A percentile compares a stretch with the other conserved stretches of the same genome.
phyloP scores from a whole-genome alignment of 2,888 invertebrate species.

The Masnerella sp. region DNA sequence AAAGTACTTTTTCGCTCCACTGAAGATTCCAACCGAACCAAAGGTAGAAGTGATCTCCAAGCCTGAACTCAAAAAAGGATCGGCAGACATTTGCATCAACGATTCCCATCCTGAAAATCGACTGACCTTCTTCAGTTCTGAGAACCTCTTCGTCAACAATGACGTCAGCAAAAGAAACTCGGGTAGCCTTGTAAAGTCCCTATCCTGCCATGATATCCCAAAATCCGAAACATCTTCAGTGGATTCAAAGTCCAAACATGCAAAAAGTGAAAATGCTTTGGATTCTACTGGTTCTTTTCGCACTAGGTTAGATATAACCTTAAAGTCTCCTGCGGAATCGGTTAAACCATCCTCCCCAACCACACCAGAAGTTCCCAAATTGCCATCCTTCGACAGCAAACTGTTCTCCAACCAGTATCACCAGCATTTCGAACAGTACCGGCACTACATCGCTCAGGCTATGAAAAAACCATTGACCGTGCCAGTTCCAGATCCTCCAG shows the following conservation, averaged over 20 bases:
- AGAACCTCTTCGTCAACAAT: conserved; percentile 65
- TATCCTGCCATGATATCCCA: conserved; percentile 73
- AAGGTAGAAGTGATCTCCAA: conserved; percentile 48
- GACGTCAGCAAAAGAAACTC: conserved; percentile 52
- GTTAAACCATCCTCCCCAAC: conserved; percentile 59
- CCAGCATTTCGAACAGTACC: conserved; percentile 67
- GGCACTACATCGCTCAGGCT: conserved; percentile 61
- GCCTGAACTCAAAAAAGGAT: conserved; percentile 63
- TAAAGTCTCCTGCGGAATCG: conserved; percentile 64
- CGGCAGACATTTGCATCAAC: conserved; percentile 71
- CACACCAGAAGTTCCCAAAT: conserved; percentile 69
- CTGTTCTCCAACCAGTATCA: conserved; percentile 71
- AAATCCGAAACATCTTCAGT: conserved; percentile 61
- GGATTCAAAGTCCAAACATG: conserved; percentile 62
- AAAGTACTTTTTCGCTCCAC: conserved; percentile 72
- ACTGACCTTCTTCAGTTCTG: conserved; percentile 67
- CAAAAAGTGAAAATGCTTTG: conserved; percentile 66
- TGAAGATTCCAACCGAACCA: conserved; percentile 58
- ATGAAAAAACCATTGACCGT: conserved; percentile 66
- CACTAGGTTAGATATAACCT: conserved; percentile 74
- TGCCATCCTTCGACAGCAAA: conserved; percentile 70
- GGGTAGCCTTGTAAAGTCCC: conserved; percentile 66
- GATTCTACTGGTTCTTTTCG: conserved; percentile 70
- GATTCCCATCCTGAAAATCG: conserved; percentile 62
- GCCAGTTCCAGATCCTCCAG: conserved; percentile 64